Evolutionary conservation across 2,888 invertebrate species (phyloP).

Genomic region (Elaeidobius kamerunicus): DNA sequence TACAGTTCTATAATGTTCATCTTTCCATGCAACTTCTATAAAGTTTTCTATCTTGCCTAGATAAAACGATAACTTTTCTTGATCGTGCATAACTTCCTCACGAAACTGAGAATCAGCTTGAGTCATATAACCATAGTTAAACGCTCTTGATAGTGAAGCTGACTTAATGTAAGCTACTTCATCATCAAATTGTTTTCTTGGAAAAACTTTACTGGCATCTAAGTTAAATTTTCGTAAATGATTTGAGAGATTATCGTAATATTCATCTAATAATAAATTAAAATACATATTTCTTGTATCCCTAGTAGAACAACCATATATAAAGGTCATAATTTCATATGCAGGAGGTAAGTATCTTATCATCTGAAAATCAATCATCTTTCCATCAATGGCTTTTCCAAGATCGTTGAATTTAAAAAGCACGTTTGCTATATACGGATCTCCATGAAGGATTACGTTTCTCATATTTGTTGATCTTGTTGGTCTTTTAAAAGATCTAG

Average conservation of each 20-base stretch:
- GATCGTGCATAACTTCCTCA: constrained; percentile 11
- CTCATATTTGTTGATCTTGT: constrained; percentile 44
- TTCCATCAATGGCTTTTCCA: constrained; percentile 35
- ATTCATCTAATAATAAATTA: constrained; percentile 32
- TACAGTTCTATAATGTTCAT: constrained; percentile 14
- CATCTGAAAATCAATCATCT: constrained; percentile 43
- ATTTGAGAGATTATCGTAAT: constrained; percentile 33
- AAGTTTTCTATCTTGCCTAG: constrained; percentile 7
- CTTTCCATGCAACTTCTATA: constrained; percentile 11
- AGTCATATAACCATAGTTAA: constrained; percentile 5
- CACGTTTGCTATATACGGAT: constrained; percentile 42
- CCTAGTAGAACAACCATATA: constrained; percentile 5
- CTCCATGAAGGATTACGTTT: constrained; percentile 47
- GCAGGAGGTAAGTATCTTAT: constrained; percentile 59
- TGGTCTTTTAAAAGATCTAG: constrained; percentile 33
- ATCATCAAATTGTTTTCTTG: constrained; percentile 32
- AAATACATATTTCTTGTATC: constrained; percentile 32
- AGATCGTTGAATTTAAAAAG: constrained; percentile 31
- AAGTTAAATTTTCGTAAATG: constrained; percentile 31
- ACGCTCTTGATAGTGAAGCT: not conserved
- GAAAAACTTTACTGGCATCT: constrained; percentile 32
- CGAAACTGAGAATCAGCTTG: constrained; percentile 17
- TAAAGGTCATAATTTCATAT: constrained; percentile 52
- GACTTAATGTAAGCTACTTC: constrained; percentile 6
- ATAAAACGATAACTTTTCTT: constrained; percentile 12